Percentiles rank a stretch among this genome's conserved stretches.
Evolutionary conservation across 2,797 vertebrate genomes (phyloP).

Genomic region (Adelosebastes latens): DNA sequence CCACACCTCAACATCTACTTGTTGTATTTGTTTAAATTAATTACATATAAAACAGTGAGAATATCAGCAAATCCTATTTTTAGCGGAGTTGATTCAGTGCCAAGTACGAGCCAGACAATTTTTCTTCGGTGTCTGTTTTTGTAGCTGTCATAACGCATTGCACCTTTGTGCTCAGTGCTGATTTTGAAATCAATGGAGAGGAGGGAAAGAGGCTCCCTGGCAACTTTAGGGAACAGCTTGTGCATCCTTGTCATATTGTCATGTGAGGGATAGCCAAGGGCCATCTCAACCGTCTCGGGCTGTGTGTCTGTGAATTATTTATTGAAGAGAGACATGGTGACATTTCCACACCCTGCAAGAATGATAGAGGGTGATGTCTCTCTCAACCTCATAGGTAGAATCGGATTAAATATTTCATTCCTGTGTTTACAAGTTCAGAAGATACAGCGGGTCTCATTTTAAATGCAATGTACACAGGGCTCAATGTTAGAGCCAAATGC

Average conservation of each 20-base stretch:
- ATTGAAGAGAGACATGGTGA: conserved; percentile 61
- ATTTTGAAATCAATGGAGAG: conserved; percentile 46
- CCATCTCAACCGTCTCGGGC: conserved; percentile 56
- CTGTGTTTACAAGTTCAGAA: conserved; percentile 32
- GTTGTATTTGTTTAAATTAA: neutral
- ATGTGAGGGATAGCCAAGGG: conserved; percentile 63
- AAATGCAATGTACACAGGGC: conserved; percentile 1
- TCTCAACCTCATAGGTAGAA: conserved; percentile 21
- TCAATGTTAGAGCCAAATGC: neutral
- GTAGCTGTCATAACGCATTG: conserved; percentile 35
- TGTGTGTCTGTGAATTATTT: conserved; percentile 80
- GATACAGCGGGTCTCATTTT: neutral
- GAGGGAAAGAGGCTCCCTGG: conserved; percentile 56
- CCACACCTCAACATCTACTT: neutral
- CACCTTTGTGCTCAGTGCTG: conserved; percentile 21
- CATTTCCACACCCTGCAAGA: conserved; percentile 61
- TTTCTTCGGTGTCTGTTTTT: conserved; percentile 22
- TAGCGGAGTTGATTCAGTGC: neutral
- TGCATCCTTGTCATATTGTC: conserved; percentile 69
- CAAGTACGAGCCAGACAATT: neutral
- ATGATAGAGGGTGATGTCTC: conserved; percentile 48
- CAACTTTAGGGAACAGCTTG: conserved; percentile 73
- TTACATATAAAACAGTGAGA: neutral
- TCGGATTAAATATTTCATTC: conserved; percentile 42
- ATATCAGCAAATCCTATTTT: neutral